These are phyloP conservation scores for Peromyscus maniculatus DNA, from an alignment of 2,113 vertebrate genomes.

Conservation along the genomic window DNA sequence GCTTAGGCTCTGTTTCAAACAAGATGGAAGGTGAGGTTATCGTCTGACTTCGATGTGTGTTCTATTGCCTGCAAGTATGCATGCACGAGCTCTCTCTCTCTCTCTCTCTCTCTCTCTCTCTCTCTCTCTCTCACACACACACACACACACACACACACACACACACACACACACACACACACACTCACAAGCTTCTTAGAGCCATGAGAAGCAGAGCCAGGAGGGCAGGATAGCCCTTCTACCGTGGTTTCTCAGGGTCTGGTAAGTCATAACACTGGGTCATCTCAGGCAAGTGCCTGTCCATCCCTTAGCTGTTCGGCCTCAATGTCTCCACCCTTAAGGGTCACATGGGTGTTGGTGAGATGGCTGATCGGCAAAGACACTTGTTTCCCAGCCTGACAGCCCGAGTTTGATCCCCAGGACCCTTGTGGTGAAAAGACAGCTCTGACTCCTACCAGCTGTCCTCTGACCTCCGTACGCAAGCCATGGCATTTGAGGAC, in stretches of 20 bases:
- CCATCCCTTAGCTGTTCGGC: background rate
- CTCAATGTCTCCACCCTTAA: background rate
- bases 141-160: background rate
- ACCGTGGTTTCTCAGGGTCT: fast-evolving
- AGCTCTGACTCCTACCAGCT: background rate
- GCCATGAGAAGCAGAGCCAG: fast-evolving
- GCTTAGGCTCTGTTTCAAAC: background rate
- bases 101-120: too few species aligned
- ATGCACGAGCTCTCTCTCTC: background rate
- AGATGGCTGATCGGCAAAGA: background rate
- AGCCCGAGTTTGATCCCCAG: background rate
- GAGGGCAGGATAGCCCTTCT: too few species aligned
- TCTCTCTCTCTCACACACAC: background rate
- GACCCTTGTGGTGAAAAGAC: background rate
- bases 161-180: background rate
- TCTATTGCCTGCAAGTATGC: too few species aligned
- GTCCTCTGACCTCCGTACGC: background rate
- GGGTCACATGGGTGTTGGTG: background rate
- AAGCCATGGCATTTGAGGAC: background rate
- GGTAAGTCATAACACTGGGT: background rate
- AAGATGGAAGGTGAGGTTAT: background rate
- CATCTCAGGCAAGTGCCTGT: background rate
- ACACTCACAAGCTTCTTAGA: background rate
- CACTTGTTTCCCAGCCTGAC: background rate
- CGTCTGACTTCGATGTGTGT: too few species aligned